These are phyloP conservation scores for Erpetoichthys calabaricus DNA, from an alignment of 2,797 vertebrate genomes.

Conservation along the genomic window DNA sequence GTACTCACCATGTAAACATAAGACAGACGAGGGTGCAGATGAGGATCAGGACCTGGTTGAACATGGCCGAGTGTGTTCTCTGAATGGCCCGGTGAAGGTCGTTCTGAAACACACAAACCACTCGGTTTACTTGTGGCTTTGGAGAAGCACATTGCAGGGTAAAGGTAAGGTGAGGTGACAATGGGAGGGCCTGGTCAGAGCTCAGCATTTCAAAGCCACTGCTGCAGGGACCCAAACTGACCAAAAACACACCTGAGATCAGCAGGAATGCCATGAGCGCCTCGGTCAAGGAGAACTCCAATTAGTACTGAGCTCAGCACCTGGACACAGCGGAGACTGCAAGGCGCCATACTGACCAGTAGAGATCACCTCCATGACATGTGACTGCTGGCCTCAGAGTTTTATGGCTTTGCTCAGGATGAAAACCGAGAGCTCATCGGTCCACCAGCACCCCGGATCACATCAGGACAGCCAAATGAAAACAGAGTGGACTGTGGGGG, in stretches of 20 bases:
- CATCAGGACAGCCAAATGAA: too few relatives aligned
- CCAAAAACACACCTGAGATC: not conserved
- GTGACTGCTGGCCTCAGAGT: too few relatives aligned
- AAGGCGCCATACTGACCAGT: too few relatives aligned
- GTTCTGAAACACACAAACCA: slow-evolving; percentile 37
- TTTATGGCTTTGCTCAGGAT: too few relatives aligned
- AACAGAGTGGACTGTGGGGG: too few relatives aligned
- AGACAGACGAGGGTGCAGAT: slow-evolving; percentile 69
- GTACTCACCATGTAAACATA: slow-evolving; percentile 67
- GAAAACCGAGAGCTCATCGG: too few relatives aligned
- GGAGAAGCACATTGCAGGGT: not conserved
- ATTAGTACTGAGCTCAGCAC: too few relatives aligned
- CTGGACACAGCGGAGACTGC: too few relatives aligned
- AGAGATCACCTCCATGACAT: too few relatives aligned
- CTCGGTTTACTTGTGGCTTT: not conserved
- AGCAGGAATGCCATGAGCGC: not conserved
- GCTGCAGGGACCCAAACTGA: not conserved
- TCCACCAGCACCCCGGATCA: too few relatives aligned
- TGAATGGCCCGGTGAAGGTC: slow-evolving; percentile 70
- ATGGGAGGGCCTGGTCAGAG: too few relatives aligned
- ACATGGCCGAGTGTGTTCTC: slow-evolving; percentile 71
- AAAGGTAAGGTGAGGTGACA: too few relatives aligned
- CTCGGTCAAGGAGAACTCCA: not conserved
- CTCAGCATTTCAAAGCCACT: not conserved
- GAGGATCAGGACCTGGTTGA: slow-evolving; percentile 74